These are phyloP conservation scores for Propithecus deckenii DNA, from an alignment of 2,797 vertebrate genomes.

Conservation along the genomic window DNA sequence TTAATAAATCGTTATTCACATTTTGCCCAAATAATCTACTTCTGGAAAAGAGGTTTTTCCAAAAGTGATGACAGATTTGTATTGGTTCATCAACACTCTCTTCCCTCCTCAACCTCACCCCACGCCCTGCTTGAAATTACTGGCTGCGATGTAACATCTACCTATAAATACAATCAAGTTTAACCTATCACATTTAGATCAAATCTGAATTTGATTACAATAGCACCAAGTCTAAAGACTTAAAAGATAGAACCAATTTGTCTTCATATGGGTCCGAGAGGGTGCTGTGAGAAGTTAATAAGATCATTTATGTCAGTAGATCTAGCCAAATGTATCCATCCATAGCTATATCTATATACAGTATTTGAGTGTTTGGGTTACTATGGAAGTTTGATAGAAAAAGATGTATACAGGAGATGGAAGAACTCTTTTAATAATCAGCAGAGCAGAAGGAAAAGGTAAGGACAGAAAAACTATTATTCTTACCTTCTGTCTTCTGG, in stretches of 20 bases:
- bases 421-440: not conserved
- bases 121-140: not conserved
- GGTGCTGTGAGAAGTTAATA: not conserved
- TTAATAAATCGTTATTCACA: not conserved
- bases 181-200: not conserved
- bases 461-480: not conserved
- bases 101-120: not conserved
- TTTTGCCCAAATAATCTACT: constrained; percentile 7
- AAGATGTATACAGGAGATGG: not conserved
- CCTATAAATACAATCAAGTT: not conserved
- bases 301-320: not conserved
- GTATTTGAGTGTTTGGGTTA: not conserved
- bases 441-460: not conserved
- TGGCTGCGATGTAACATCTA: not conserved
- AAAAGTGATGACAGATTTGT: not conserved
- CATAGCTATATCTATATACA: not conserved
- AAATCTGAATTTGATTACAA: constrained; percentile 45
- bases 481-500: not conserved
- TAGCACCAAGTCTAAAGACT: not conserved
- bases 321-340: not conserved
- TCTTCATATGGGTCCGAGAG: not conserved
- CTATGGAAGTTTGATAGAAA: not conserved
- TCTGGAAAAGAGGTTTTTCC: not conserved
- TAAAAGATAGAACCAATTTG: not conserved
- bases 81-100: not conserved